Evolutionary conservation across 2,888 invertebrate species (phyloP), one percentile per base, ranked within the genome.

Genomic region (Galerucella pusilla): DNA sequence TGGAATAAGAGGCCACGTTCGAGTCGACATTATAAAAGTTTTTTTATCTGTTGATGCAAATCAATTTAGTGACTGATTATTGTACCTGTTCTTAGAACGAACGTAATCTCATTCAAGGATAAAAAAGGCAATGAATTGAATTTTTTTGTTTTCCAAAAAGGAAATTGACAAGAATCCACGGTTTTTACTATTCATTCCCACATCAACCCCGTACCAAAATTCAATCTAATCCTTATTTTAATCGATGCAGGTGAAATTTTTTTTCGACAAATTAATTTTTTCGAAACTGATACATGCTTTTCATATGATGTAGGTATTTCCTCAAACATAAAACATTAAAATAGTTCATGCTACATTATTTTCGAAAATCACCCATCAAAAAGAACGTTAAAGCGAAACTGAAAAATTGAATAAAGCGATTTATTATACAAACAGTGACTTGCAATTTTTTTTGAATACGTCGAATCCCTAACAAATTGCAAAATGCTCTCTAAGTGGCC

Each of bases 371-470:
- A 66, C 74, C 77, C 59, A 75, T 71, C 71, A 68, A 77, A 68
- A 74, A 74, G 68, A 72, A 66, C 52, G 74, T 77, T 75, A 70
- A 74, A 72, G 52, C 76, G 75, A 71, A 60, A 74, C 71, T 35
- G 42, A 60, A 73, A 77, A 76, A 79, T 75, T 68, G 73, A 70
- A 73, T 71, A 74, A 76, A 69, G 65, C 76, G 71, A 76, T 79
- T 75, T 75, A 77, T 77, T 75, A 76, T 75, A 74, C 72, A 76
- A 77, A 79, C 76, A 73, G 71, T 79, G 79, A 79, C 77, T 75
- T 67, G 73, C 71, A 28, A 63, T 25, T 54, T 52, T 75, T 73
- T 71, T 74, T 73, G 63, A 71, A 66, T 42, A 63, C 49, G 12
- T 45, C 57, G 59, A 52, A 61, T 52, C 75, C 74, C 69, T 71